These are phyloP conservation scores for Sakesphorus luctuosus DNA, from an alignment of 2,113 vertebrate species.

Conservation along the genomic window DNA sequence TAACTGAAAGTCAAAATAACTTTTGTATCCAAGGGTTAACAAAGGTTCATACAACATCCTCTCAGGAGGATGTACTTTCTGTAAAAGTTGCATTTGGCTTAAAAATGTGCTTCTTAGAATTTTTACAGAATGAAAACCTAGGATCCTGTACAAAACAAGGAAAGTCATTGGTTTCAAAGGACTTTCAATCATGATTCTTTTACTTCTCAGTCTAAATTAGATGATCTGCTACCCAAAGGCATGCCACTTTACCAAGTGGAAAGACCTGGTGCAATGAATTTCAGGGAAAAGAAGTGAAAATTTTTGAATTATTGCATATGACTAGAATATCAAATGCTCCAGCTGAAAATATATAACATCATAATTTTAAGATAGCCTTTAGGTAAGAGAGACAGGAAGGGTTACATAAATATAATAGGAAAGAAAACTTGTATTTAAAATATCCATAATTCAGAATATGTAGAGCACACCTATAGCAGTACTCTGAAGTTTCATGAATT, in stretches of 20 bases:
- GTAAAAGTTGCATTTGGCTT: neutral
- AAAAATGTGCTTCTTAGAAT: neutral
- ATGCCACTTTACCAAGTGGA: neutral
- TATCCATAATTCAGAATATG: conserved; percentile 16
- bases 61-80: neutral
- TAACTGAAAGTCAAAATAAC: neutral
- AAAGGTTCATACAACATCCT: neutral
- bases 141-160: neutral
- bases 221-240: neutral
- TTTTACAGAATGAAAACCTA: neutral
- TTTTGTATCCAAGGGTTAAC: neutral
- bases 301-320: neutral
- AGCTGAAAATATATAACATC: neutral
- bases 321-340: neutral
- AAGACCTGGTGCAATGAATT: neutral
- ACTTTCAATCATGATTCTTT: neutral
- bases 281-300: neutral
- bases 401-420: neutral
- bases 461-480: conserved; percentile 1
- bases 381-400: neutral
- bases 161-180: neutral
- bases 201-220: neutral
- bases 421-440: neutral
- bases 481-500: conserved; percentile 36
- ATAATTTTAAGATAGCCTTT: neutral